These are phyloP conservation scores for Eucera pruinosa DNA, from an alignment of 2,888 invertebrate species.

Conservation along the genomic window DNA sequence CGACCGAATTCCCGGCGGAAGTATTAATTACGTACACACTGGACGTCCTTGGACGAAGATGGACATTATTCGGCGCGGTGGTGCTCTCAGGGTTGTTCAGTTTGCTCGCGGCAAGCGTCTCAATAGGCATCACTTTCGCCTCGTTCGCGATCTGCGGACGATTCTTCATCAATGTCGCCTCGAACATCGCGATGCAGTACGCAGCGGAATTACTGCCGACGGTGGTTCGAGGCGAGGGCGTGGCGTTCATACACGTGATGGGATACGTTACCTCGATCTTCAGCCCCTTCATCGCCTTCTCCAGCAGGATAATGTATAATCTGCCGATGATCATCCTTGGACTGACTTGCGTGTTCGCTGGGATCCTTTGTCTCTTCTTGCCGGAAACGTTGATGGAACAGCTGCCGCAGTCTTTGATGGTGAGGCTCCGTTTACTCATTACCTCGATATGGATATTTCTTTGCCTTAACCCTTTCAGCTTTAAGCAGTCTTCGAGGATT, in stretches of 20 bases:
- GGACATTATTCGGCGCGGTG: slow-evolving; percentile 82
- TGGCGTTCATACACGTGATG: slow-evolving; percentile 93
- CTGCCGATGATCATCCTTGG: slow-evolving; percentile 92
- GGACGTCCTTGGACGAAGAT: slow-evolving; percentile 91
- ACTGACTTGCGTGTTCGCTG: slow-evolving; percentile 85
- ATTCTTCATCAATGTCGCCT: slow-evolving; percentile 93
- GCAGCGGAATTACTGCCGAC: slow-evolving; percentile 94
- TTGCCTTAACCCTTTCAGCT: no score
- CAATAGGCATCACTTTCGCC: slow-evolving; percentile 89
- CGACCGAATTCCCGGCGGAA: slow-evolving; percentile 92
- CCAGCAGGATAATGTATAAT: slow-evolving; percentile 88
- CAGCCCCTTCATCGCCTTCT: slow-evolving; percentile 92
- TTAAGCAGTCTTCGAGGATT: no score
- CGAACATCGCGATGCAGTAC: slow-evolving; percentile 94
- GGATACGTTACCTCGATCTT: slow-evolving; percentile 93
- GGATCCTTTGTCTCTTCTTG: slow-evolving; percentile 13
- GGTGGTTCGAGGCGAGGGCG: slow-evolving; percentile 92
- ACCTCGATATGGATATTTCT: no score
- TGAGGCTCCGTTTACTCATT: background rate
- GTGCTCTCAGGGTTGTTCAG: slow-evolving; percentile 36
- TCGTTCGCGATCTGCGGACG: slow-evolving; percentile 91
- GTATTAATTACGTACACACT: slow-evolving; percentile 90
- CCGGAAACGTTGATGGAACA: slow-evolving; percentile 55
- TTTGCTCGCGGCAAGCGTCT: slow-evolving; percentile 73
- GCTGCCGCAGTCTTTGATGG: slow-evolving; percentile 46